These are phyloP conservation scores for Spodoptera picta DNA, from an alignment of 2,888 invertebrate species.

Conservation along the genomic window DNA sequence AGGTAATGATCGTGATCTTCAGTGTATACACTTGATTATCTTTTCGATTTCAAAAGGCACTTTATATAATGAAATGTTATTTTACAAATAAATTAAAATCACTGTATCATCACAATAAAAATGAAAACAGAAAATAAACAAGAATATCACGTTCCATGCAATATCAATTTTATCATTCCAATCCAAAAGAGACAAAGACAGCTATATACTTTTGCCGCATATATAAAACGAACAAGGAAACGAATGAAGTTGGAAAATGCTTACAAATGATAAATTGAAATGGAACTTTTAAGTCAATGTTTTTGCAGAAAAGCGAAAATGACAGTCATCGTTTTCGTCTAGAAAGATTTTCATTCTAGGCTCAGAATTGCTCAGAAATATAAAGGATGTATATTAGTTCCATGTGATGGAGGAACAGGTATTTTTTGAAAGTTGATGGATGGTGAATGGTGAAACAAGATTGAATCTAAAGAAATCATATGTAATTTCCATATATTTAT, in stretches of 20 bases:
- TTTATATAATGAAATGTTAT: background rate
- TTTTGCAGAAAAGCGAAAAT: constrained; percentile 7
- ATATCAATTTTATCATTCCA: background rate
- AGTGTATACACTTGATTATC: too few relatives aligned
- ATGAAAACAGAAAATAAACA: background rate
- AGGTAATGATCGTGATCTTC: background rate
- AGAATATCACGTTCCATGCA: constrained; percentile 4
- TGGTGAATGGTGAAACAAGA: too few relatives aligned
- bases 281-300: constrained; percentile 2
- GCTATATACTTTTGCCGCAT: background rate
- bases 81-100: background rate
- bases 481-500: too few relatives aligned
- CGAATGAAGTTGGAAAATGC: too few relatives aligned
- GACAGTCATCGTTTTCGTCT: constrained; percentile 39
- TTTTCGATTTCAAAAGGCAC: too few relatives aligned
- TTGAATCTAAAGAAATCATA: too few relatives aligned
- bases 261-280: background rate
- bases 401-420: too few relatives aligned
- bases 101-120: background rate
- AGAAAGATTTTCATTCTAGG: constrained; percentile 11
- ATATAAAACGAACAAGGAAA: background rate
- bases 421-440: too few relatives aligned
- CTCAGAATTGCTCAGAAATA: too few relatives aligned
- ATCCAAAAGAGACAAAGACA: constrained; percentile 11
- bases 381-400: too few relatives aligned